Evolutionary conservation across 2,888 invertebrate species (phyloP), one percentile per base, ranked within the genome.

Genomic region (Agonopterix alstromeriana): DNA sequence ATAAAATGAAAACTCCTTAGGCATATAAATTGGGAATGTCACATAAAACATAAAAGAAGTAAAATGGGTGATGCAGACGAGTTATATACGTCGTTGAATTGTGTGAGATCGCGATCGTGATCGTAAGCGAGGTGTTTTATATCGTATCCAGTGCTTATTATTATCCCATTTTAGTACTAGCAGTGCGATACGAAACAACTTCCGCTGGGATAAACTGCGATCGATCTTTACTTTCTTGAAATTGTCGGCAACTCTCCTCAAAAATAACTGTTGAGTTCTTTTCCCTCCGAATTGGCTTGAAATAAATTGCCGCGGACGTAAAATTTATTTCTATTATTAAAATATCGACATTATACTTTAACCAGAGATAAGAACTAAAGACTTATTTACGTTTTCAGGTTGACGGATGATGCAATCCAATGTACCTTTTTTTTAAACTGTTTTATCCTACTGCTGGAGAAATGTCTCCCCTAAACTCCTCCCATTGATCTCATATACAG

Each of bases 21-120:
- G 64, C 65, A 61, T 67, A 75, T 74, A 73, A 73, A 77, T 76
- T 72, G 70, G 61, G 53, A 63, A 56, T 58, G 67, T 62, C 61
- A 65, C 60, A 70, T 74, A 73, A 73, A 76, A 66, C 60, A 70
- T 74, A 73, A 73, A 76, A 61, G 59, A 61, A 60, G 56, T 35
- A 54, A 59, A 69, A 70, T 63, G 66, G 67, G 60, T 61, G 62
- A 68, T 72, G 70, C 70, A 65, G 67, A 59, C 57, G 57, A 50
- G 61, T 72, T 79, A 78, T 79, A 78, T 72, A 57, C 70, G 73
- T 73, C 75, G 72, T 73, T 69, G 73, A 72, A 73, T 76, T 69
- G 69, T 69, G 69, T 67, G 67, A 63, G 17, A 17, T 17, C 17
- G 17, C 4, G 17, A 17, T 17, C 17, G 17, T 17, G 69, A 61